phyloP scores from a whole-genome alignment of 2,113 vertebrate genomes.

The Columbina picui region DNA sequence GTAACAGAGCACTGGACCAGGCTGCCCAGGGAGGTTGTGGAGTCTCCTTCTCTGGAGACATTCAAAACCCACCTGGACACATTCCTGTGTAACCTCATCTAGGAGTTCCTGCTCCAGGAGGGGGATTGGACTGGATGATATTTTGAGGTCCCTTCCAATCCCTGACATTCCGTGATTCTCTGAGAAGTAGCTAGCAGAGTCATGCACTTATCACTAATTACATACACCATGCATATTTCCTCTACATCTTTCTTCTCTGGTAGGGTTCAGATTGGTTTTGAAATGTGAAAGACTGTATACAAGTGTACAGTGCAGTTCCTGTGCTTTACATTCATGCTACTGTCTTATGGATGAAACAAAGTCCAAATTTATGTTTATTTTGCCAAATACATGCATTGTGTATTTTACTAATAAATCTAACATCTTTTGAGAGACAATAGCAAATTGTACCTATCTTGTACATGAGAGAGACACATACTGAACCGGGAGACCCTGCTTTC shows the following conservation, averaged over 20 bases:
- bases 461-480: background rate
- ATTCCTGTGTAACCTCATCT: too few species aligned
- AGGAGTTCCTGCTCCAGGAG: too few species aligned
- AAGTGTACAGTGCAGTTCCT: background rate
- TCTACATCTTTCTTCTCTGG: background rate
- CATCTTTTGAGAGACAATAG: background rate
- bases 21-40: too few species aligned
- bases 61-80: too few species aligned
- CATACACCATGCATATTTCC: rapidly evolving
- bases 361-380: background rate
- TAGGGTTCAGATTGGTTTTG: background rate
- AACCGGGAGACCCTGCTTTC: background rate
- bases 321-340: rapidly evolving
- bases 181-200: background rate
- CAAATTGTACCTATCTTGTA: background rate
- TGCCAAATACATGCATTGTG: background rate
- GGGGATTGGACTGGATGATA: too few species aligned
- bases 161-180: too few species aligned
- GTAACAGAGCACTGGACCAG: too few species aligned
- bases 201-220: background rate
- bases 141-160: too few species aligned
- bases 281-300: background rate
- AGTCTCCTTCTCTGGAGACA: too few species aligned
- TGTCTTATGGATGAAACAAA: background rate
- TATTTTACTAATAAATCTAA: background rate